These are phyloP conservation scores for Arenaria interpres DNA, from an alignment of 2,113 vertebrate species.

Conservation along the genomic window DNA sequence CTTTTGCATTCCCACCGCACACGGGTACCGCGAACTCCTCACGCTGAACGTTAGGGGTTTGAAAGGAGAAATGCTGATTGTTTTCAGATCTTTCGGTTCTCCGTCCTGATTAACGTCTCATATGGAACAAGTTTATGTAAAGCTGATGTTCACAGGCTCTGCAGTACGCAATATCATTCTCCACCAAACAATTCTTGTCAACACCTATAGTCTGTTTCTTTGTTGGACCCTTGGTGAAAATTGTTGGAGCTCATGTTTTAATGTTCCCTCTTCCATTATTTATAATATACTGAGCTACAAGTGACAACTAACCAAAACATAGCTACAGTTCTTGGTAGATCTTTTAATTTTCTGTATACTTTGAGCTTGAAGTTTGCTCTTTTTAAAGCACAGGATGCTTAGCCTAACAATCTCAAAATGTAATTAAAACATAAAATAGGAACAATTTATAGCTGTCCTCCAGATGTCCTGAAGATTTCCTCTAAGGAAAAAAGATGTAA, in stretches of 20 bases:
- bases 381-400: conserved; percentile 40
- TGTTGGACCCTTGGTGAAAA: conserved; percentile 40
- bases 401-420: conserved; percentile 33
- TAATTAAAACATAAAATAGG: conserved; percentile 51
- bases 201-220: conserved; percentile 45
- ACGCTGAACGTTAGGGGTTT: neutral
- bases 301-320: conserved; percentile 47
- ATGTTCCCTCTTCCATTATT: conserved; percentile 31
- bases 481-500: conserved; percentile 16
- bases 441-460: conserved; percentile 63
- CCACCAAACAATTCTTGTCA: conserved; percentile 57
- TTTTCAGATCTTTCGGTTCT: conserved; percentile 50
- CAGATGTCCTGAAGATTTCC: conserved; percentile 69
- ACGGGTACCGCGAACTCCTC: neutral
- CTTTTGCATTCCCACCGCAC: neutral
- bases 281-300: conserved; percentile 32
- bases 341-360: conserved; percentile 21
- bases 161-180: conserved; percentile 35
- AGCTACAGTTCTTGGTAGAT: neutral
- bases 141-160: conserved; percentile 54
- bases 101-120: conserved; percentile 26
- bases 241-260: conserved; percentile 39
- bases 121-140: conserved; percentile 57
- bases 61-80: conserved; percentile 7
- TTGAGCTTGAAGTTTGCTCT: conserved; percentile 18